Conservation (phyloP, 2,888 invertebrate genomes). For the Andrena bicolor region DNA sequence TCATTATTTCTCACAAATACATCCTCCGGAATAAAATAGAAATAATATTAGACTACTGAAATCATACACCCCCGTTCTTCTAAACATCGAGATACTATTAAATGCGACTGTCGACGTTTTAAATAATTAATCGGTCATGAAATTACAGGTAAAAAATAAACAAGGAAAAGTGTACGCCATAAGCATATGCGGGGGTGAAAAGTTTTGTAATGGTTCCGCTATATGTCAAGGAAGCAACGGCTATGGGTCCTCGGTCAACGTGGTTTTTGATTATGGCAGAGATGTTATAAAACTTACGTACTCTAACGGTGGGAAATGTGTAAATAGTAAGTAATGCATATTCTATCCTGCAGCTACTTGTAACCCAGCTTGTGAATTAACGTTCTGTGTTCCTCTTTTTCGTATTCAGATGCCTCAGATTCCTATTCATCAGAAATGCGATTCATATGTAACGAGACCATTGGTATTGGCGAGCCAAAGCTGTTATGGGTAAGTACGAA, state of each 20-base stretch:
- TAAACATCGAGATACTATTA: neutral
- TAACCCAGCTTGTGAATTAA: constrained; percentile 35
- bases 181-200: constrained; percentile 73
- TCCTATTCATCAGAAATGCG: constrained; percentile 71
- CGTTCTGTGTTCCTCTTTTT: constrained; percentile 11
- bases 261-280: constrained; percentile 74
- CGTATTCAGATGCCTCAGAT: constrained; percentile 65
- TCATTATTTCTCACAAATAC: neutral
- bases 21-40: neutral
- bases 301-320: constrained; percentile 74
- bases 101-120: neutral
- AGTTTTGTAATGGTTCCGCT: constrained; percentile 74
- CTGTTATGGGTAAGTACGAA: constrained; percentile 74
- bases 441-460: constrained; percentile 72
- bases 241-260: constrained; percentile 75
- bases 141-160: constrained; percentile 65
- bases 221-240: constrained; percentile 72
- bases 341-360: neutral
- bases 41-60: no score
- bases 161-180: constrained; percentile 73
- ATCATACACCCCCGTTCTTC: neutral
- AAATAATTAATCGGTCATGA: constrained; percentile 18
- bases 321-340: constrained; percentile 67
- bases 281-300: constrained; percentile 74
- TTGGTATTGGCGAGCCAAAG: constrained; percentile 73